Evolutionary conservation across 2,888 invertebrate genomes (phyloP).

Genomic region (Steinernema hermaphroditum): DNA sequence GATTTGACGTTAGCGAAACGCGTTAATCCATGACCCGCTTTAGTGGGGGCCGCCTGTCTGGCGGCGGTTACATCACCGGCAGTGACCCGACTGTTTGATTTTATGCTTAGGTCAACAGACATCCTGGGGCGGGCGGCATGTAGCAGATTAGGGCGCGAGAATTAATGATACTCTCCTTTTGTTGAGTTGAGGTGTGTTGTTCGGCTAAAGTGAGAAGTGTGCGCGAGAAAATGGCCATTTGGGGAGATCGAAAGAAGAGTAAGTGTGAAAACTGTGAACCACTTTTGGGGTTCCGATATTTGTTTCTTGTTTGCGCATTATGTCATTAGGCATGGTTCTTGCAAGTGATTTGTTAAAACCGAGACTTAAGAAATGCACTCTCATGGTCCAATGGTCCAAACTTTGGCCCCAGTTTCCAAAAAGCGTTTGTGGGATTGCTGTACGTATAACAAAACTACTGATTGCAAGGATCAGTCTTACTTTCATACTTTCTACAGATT

Average conservation of each 20-base stretch:
- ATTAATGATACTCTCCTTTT: no score
- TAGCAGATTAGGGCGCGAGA: not conserved
- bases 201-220: not conserved
- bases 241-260: not conserved
- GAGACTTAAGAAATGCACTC: no score
- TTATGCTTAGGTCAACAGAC: constrained; percentile 18
- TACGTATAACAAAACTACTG: no score
- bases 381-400: no score
- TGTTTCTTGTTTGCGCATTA: no score
- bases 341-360: no score
- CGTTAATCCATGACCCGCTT: not conserved
- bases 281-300: no score
- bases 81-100: constrained; percentile 22
- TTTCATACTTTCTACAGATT: no score
- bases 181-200: not conserved
- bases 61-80: constrained; percentile 11
- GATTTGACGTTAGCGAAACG: not conserved
- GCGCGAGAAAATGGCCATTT: not conserved
- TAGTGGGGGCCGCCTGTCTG: not conserved
- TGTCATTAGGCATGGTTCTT: no score
- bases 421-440: no score
- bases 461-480: no score
- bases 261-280: not conserved
- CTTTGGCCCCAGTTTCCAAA: no score
- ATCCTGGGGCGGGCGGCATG: constrained; percentile 7